Evolutionary conservation across 2,797 vertebrate genomes (phyloP), one percentile per base, ranked within the genome.

Genomic region (Lagodon rhomboides): DNA sequence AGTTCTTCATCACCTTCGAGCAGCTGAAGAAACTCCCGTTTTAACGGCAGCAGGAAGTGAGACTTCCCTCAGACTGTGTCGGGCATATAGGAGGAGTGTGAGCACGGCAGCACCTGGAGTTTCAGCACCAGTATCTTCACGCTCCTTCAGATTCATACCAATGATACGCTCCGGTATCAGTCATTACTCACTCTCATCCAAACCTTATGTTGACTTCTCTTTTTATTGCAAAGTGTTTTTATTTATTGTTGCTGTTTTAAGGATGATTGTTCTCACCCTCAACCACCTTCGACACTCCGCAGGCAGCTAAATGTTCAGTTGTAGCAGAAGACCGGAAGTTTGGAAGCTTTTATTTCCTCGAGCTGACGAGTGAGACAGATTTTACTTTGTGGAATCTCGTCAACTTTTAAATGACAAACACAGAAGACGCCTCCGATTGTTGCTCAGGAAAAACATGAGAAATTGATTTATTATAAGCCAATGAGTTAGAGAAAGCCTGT

Each of bases 1-100:
- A 99, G 98, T 99, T 99, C 95, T 99, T 99, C 96, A 98, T 99
- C 91, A 98, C 97, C 0, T 99, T 97, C 0, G 98, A 99, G 94
- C 98, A 99, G 94, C 84, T 99, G 93, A 98, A 98, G 94, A 97
- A 97, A 68, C 96, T 99, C 73, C 96, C 97, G 0, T 97, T 99
- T 91, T 99, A 97, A 96, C 58, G 0, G 4, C 50, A 71, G 55
- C 75, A 22, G 65, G 23, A 82, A 22, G 49, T 16, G 41, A 54
- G 80, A 75, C 77, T 46, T 73, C 62, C 18, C 74, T 30, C 7
- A 18, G 79, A 64, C 85, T 68, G 84, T 56, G 82, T 78, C 44
- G 44, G 72, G 76, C 56, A 54, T 38, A 51, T 43, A 9, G 51
- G 79, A 23, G 54, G 86, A 63, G 66, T 60, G 62, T 68, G 68